These are phyloP conservation scores for Caloenas nicobarica DNA, from an alignment of 2,113 vertebrate species.

Conservation along the genomic window DNA sequence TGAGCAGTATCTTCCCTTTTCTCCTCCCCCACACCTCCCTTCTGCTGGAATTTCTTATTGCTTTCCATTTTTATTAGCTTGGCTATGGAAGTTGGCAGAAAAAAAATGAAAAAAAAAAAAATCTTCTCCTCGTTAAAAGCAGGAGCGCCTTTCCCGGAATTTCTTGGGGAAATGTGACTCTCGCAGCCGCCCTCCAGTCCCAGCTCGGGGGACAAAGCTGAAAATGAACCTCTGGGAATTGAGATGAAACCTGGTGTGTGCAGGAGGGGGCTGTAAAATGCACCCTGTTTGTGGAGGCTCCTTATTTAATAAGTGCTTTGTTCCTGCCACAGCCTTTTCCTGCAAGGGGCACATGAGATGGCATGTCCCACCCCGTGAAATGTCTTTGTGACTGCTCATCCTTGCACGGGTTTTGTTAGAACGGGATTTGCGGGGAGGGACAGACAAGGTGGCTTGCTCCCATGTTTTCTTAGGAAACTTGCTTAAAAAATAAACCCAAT, in stretches of 20 bases:
- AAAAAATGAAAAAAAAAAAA: background rate
- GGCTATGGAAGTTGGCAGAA: slow-evolving; percentile 54
- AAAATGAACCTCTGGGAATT: background rate
- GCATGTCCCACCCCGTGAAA: accelerated
- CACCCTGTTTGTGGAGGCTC: background rate
- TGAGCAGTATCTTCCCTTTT: slow-evolving; percentile 7
- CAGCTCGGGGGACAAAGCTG: background rate
- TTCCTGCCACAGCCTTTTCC: background rate
- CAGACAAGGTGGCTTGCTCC: background rate
- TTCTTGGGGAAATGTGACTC: slow-evolving; percentile 73
- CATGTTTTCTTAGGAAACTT: accelerated
- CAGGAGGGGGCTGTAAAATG: background rate
- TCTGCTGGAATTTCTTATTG: slow-evolving; percentile 36
- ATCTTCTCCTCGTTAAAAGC: slow-evolving; percentile 55
- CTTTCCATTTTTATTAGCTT: slow-evolving; percentile 60
- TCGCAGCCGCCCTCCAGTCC: background rate
- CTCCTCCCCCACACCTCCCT: background rate
- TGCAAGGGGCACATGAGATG: accelerated
- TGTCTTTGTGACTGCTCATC: background rate
- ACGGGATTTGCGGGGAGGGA: background rate
- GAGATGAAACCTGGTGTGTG: background rate
- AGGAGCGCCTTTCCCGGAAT: slow-evolving; percentile 71
- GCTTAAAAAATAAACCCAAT: background rate
- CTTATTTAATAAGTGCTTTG: accelerated
- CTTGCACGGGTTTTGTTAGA: accelerated